Conservation (phyloP, 2,888 invertebrate genomes). For the Oasisia sp. region DNA sequence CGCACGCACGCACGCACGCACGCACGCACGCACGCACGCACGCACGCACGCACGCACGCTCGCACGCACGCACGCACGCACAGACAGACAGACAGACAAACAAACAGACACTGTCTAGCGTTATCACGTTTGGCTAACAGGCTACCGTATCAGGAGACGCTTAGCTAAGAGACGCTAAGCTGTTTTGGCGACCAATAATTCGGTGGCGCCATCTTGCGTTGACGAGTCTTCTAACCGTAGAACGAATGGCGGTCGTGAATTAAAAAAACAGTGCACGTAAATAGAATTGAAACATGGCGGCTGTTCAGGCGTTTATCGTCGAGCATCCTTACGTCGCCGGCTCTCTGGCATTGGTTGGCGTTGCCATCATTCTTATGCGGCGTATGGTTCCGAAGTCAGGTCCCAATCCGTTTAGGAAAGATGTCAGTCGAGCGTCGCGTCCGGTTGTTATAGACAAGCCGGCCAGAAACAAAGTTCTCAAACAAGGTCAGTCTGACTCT, state of each 20-base stretch:
- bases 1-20: too few species aligned
- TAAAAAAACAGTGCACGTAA: background rate
- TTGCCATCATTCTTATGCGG: background rate
- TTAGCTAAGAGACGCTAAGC: too few species aligned
- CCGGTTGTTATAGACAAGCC: constrained; percentile 53
- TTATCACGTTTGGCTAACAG: too few species aligned
- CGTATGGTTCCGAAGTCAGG: constrained; percentile 47
- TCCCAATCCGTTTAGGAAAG: constrained; percentile 52
- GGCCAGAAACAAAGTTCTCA: constrained; percentile 54
- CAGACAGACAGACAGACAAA: too few species aligned
- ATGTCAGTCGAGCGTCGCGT: constrained; percentile 43
- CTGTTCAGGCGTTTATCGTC: background rate
- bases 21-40: too few species aligned
- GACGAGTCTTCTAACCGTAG: background rate
- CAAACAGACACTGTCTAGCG: too few species aligned
- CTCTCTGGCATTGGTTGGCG: background rate
- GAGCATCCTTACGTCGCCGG: background rate
- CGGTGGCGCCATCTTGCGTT: background rate
- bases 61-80: too few species aligned
- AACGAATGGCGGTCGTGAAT: background rate
- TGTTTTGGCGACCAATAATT: background rate
- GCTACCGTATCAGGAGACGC: too few species aligned
- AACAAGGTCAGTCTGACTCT: constrained; percentile 60
- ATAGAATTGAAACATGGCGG: background rate
- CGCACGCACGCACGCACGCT: too few species aligned